These are phyloP conservation scores for Troides helena DNA, from an alignment of 2,888 invertebrate species.

Conservation along the genomic window DNA sequence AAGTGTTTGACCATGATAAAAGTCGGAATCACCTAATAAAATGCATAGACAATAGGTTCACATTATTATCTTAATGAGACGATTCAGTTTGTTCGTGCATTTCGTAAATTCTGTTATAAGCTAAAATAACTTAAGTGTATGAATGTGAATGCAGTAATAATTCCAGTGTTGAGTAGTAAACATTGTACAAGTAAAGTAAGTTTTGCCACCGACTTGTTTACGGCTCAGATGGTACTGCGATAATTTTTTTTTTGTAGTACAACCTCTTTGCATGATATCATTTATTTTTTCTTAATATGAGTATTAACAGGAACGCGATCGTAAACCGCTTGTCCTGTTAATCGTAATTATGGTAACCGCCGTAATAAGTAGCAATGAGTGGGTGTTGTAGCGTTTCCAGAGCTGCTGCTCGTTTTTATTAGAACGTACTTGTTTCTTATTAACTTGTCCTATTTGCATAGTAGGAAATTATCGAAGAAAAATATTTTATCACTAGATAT, in stretches of 20 bases:
- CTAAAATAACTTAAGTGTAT: slow-evolving; percentile 19
- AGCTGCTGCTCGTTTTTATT: slow-evolving; percentile 23
- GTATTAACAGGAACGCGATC: slow-evolving; percentile 26
- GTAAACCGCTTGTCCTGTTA: slow-evolving; percentile 26
- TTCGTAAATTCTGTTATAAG: slow-evolving; percentile 25
- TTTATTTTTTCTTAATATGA: slow-evolving; percentile 17
- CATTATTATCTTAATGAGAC: slow-evolving; percentile 33
- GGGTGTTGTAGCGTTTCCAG: slow-evolving; percentile 12
- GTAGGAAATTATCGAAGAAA: slow-evolving; percentile 1
- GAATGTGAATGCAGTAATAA: slow-evolving; percentile 23
- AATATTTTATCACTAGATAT: background rate
- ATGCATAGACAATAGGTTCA: slow-evolving; percentile 37
- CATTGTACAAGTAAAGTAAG: slow-evolving; percentile 23
- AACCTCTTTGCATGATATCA: slow-evolving; percentile 22
- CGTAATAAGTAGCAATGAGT: slow-evolving; percentile 12
- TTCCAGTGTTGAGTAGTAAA: slow-evolving; percentile 12
- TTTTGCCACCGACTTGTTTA: slow-evolving; percentile 26
- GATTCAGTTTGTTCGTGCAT: slow-evolving; percentile 31
- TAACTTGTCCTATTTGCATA: slow-evolving; percentile 23
- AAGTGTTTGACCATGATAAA: slow-evolving; percentile 33
- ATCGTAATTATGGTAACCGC: slow-evolving; percentile 23
- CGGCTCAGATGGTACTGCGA: slow-evolving; percentile 9
- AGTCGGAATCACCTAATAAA: slow-evolving; percentile 38
- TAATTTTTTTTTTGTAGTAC: slow-evolving; percentile 24
- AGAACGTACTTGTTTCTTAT: slow-evolving; percentile 17